Conservation (phyloP, 2,797 vertebrate genomes). For the Diplodus sargus region DNA sequence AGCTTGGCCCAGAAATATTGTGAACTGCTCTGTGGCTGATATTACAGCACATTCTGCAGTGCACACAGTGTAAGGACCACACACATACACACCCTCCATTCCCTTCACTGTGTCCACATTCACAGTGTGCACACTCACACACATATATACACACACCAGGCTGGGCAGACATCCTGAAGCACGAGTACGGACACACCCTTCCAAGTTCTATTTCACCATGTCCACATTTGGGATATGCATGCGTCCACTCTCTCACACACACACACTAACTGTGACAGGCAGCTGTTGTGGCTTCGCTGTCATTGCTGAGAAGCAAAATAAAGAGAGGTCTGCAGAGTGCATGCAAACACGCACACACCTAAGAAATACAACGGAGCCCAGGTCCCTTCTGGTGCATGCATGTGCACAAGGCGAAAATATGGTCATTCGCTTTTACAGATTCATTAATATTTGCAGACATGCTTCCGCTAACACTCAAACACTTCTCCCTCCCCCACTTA, state of each 20-base stretch:
- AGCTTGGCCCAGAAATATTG: slow-evolving; percentile 48
- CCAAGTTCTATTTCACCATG: slow-evolving; percentile 65
- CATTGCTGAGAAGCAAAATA: slow-evolving; percentile 71
- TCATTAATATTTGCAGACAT: slow-evolving; percentile 75
- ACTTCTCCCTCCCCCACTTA: slow-evolving; percentile 62
- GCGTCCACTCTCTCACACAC: slow-evolving; percentile 33
- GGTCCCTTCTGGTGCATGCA: slow-evolving; percentile 32
- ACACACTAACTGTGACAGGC: slow-evolving; percentile 59
- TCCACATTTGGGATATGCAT: slow-evolving; percentile 60
- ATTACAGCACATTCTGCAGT: slow-evolving; percentile 59
- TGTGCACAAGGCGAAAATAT: slow-evolving; percentile 57
- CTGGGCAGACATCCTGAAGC: slow-evolving; percentile 65
- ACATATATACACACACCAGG: slow-evolving; percentile 37
- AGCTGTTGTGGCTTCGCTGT: slow-evolving; percentile 77
- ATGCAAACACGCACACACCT: slow-evolving; percentile 42
- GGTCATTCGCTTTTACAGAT: slow-evolving; percentile 66
- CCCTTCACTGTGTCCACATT: slow-evolving; percentile 54
- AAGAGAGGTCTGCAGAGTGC: slow-evolving; percentile 50
- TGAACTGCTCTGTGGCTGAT: slow-evolving; percentile 51
- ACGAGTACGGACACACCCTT: slow-evolving; percentile 72
- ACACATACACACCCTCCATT: slow-evolving; percentile 42
- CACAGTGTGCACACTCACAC: slow-evolving; percentile 23
- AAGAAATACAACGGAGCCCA: slow-evolving; percentile 25
- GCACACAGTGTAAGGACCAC: slow-evolving; percentile 39
- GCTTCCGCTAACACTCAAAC: slow-evolving; percentile 61